Percentiles rank a stretch among this genome's conserved stretches.
These are phyloP conservation scores for Setophaga kirtlandii DNA, from an alignment of 2,113 vertebrate species.

Conservation along the genomic window DNA sequence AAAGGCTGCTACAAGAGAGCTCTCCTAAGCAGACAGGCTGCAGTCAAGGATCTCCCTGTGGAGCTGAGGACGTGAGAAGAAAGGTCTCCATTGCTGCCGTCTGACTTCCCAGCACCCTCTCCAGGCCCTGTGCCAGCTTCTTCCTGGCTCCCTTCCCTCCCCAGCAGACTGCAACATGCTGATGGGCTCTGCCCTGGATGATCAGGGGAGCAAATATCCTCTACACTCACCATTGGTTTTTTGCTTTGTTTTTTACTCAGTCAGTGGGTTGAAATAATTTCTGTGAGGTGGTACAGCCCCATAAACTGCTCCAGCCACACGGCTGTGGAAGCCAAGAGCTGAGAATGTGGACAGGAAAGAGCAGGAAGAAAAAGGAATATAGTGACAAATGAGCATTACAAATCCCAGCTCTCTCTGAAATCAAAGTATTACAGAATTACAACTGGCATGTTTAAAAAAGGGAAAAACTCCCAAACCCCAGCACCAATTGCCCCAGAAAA, in stretches of 20 bases:
- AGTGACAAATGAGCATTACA: background rate
- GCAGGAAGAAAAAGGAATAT: background rate
- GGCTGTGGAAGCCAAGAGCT: background rate
- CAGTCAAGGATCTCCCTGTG: background rate
- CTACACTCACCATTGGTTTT: fast-evolving
- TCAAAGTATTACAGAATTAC: background rate
- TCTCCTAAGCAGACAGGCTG: background rate
- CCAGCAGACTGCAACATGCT: background rate
- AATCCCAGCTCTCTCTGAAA: background rate
- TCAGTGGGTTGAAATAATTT: background rate
- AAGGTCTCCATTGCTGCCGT: fast-evolving
- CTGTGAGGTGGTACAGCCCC: background rate
- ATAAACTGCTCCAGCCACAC: background rate
- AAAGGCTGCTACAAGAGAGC: background rate
- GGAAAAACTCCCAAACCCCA: fast-evolving
- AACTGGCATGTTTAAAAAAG: background rate
- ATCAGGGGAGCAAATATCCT: background rate
- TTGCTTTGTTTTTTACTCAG: background rate
- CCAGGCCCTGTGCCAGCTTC: background rate
- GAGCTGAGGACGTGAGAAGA: background rate
- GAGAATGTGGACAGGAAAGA: background rate
- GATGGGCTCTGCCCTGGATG: background rate
- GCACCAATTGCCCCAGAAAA: background rate
- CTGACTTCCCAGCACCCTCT: conserved; percentile 4
- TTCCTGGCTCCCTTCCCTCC: background rate